Conservation (phyloP, 2,797 vertebrate genomes). For the Streptopelia turtur region DNA sequence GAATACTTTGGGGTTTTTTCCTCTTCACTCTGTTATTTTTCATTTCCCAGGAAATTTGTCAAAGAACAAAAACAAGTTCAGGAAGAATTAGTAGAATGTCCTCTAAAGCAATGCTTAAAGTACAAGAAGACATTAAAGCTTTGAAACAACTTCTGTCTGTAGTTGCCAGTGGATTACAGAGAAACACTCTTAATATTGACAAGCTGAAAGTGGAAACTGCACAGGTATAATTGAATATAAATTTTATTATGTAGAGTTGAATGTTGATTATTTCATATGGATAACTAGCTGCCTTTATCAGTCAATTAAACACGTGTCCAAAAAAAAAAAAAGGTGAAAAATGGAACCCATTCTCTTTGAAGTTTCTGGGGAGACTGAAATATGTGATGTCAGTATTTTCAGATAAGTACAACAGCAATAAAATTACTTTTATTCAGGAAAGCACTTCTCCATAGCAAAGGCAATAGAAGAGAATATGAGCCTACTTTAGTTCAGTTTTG, state of each 20-base stretch:
- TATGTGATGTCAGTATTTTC: background rate
- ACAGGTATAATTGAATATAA: constrained; percentile 83
- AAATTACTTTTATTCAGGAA: background rate
- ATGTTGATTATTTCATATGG: background rate
- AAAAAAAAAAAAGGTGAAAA: background rate
- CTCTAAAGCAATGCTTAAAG: constrained; percentile 96
- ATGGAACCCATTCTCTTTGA: background rate
- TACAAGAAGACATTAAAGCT: constrained; percentile 96
- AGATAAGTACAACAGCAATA: background rate
- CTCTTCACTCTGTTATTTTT: rapidly evolving
- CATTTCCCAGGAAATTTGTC: constrained; percentile 90
- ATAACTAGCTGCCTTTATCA: background rate
- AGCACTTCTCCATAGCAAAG: rapidly evolving
- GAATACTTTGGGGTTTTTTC: background rate
- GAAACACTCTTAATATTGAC: constrained; percentile 94
- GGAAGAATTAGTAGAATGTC: constrained; percentile 99
- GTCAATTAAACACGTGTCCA: background rate
- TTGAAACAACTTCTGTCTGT: constrained; percentile 94
- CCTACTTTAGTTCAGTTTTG: background rate
- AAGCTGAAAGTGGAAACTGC: constrained; percentile 97
- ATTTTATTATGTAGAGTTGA: background rate
- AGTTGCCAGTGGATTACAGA: constrained; percentile 93
- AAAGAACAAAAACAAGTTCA: constrained; percentile 99
- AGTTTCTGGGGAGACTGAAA: background rate
- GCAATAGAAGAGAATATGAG: background rate